Evolutionary conservation across 2,888 invertebrate species (phyloP), one percentile per base, ranked within the genome.

Genomic region (Polydrusus cervinus): DNA sequence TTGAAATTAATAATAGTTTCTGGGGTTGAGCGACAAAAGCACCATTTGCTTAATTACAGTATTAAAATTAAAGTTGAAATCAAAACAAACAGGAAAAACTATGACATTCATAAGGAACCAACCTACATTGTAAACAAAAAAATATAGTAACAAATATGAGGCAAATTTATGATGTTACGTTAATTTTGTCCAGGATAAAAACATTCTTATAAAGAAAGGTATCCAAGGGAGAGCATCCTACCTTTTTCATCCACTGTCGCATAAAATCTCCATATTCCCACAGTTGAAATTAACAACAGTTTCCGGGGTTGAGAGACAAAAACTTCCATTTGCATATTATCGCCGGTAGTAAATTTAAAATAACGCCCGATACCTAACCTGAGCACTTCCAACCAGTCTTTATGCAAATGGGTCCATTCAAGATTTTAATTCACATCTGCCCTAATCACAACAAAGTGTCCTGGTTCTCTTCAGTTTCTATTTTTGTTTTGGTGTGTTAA

Each of bases 381-480:
- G 69, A 70, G 57, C 74, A 60, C 61, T 69, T 67, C 69, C 38
- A 61, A 47, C 76, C 57, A 71, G 78, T 57, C 70, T 53, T 76
- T 81, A 81, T 81, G 81, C 79, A 81, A 81, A 81, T 81, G 65
- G 74, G 77, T 71, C 79, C 77, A 79, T 79, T 79, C 79, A 77
- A 79, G 79, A 80, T 78, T 79, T 79, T 80, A 81, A 81, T 81
- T 80, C 80, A 78, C 81, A 81, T 79, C 81, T 81, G 81, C 79
- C 78, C 76, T 72, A 72, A 78, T 80, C 79, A 81, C 78, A 79
- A 79, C 78, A 45, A 43, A 67, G 61, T 74, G 68, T 68, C 68
- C 62, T 61, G 47, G 25, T 60, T 61, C 61, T 64, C 64, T 67
- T 67, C 67, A 69, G 51, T 74, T 69, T 68, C 62, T 66, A 38